Evolutionary conservation across 2,888 invertebrate genomes (phyloP).

Genomic region (Halictus ligatus): DNA sequence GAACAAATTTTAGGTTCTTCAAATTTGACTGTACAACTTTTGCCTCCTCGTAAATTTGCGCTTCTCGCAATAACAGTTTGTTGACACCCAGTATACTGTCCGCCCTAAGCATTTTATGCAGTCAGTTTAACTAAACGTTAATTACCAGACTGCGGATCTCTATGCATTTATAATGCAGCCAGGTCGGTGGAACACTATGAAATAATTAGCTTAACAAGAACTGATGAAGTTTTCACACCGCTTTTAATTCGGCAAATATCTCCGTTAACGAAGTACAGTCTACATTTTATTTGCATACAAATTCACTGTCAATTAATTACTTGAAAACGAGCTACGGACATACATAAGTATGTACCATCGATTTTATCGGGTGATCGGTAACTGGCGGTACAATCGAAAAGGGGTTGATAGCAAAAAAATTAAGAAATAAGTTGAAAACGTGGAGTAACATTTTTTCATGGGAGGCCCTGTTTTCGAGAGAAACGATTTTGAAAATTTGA

Average conservation of each 20-base stretch:
- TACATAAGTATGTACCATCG: background rate
- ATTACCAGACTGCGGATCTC: background rate
- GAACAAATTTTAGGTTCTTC: background rate
- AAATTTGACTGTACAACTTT: background rate
- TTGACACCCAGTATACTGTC: background rate
- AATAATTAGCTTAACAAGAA: conserved; percentile 2
- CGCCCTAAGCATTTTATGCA: background rate
- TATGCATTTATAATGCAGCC: background rate
- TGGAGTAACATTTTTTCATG: background rate
- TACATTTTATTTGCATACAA: background rate
- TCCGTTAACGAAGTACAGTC: background rate
- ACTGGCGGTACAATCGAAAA: background rate
- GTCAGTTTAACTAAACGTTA: background rate
- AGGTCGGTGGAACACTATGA: background rate
- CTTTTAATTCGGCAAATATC: background rate
- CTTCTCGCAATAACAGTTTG: background rate
- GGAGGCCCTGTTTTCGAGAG: background rate
- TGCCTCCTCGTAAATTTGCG: background rate
- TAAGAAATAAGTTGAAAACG: background rate
- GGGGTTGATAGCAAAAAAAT: background rate
- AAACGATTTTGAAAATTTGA: background rate
- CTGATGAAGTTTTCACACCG: background rate
- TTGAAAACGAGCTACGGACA: background rate
- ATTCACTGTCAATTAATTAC: conserved; percentile 1
- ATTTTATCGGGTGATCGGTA: background rate